A percentile compares a stretch with the other conserved stretches of the same genome.
These are phyloP conservation scores for Leptopilina boulardi DNA, from an alignment of 1,140 invertebrate genomes.

Conservation along the genomic window DNA sequence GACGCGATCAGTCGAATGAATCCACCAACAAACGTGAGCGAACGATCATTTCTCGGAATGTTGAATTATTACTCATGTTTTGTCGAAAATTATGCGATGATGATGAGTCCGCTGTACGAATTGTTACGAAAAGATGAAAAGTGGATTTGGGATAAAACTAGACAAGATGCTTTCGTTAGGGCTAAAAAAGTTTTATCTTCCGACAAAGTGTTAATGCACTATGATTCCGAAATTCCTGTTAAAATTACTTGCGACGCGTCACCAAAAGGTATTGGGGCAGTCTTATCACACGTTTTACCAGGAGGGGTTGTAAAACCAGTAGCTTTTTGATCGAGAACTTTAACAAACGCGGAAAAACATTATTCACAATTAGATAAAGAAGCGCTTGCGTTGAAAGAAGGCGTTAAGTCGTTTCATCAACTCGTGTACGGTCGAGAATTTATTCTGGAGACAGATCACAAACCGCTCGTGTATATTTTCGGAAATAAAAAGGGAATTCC, in stretches of 20 bases:
- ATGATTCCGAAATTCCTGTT: slow-evolving; percentile 34
- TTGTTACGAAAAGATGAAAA: slow-evolving; percentile 32
- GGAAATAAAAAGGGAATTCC: slow-evolving; percentile 21
- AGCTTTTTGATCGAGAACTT: slow-evolving; percentile 69
- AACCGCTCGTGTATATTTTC: slow-evolving; percentile 16
- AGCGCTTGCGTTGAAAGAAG: background rate
- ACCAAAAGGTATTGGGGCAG: slow-evolving; percentile 47
- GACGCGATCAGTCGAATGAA: slow-evolving; percentile 65
- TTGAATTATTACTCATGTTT: slow-evolving; percentile 37
- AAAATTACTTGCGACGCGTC: slow-evolving; percentile 46
- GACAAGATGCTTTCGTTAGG: slow-evolving; percentile 3
- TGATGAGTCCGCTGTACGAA: slow-evolving; percentile 46
- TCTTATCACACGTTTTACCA: slow-evolving; percentile 53
- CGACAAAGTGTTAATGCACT: slow-evolving; percentile 34
- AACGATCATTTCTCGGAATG: slow-evolving; percentile 19
- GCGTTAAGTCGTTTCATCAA: slow-evolving; percentile 6
- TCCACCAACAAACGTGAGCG: slow-evolving; percentile 1
- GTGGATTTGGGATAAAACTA: slow-evolving; percentile 2
- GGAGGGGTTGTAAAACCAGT: slow-evolving; percentile 53
- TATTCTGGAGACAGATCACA: slow-evolving; percentile 32
- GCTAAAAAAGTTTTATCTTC: slow-evolving; percentile 29
- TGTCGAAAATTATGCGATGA: slow-evolving; percentile 47
- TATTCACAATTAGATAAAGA: slow-evolving; percentile 59
- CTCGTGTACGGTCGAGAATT: slow-evolving; percentile 17
- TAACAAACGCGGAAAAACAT: slow-evolving; percentile 66